Base-by-base conservation (phyloP, 2,113 vertebrate genomes). In the Cromileptes altivelis region DNA sequence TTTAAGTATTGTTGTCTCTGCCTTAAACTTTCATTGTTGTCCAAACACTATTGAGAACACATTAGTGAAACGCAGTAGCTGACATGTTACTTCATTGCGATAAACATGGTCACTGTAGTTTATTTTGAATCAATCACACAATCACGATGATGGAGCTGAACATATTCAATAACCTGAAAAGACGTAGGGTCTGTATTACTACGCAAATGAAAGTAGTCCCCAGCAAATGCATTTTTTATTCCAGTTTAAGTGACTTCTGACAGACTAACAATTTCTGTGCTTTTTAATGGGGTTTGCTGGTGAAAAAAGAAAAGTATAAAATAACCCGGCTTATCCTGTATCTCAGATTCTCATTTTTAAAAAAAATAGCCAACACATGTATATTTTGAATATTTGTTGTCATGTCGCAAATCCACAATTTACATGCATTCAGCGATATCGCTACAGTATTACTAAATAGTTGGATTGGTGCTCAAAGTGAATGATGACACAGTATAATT, bases 401-500 rank as follows among this genome's bases (percentile, higher is more conserved):
- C 19, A 50, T 45, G 8, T 52, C 3, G 18, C 25, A 70, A 53
- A 65, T 65, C 13, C 13, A 67, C 18, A 14, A 21, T 53, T 19
- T 5, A 14, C 17, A 19, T 45, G 19, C 68, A 50, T 63, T 45
- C 1, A 52, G 5, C 13, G 10, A 4, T 15, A 4, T 23, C 50
- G 15, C 45, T 42, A 40, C 25, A 18, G 49, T 33, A 33, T 30
- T 57, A 11, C 42, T 57, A 40, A 40, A 45, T 12, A 9, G n/a
- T 45, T 11, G 18, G 23, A 55, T 12, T 17, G 12, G 37, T 2
- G 25, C 14, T 58, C 17, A 67, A 30, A 40, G 53, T 7, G 45
- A 58, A 33, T 64, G 30, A 75, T 58, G 14, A 65, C 25, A 9
- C 15, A 40, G 61, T 49, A 14, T 75, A 63, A 78, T 86, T 81